Percentiles rank a stretch among this genome's conserved stretches.
These are phyloP conservation scores for Leucophora obtusa DNA, from an alignment of 2,888 invertebrate genomes.

Conservation along the genomic window DNA sequence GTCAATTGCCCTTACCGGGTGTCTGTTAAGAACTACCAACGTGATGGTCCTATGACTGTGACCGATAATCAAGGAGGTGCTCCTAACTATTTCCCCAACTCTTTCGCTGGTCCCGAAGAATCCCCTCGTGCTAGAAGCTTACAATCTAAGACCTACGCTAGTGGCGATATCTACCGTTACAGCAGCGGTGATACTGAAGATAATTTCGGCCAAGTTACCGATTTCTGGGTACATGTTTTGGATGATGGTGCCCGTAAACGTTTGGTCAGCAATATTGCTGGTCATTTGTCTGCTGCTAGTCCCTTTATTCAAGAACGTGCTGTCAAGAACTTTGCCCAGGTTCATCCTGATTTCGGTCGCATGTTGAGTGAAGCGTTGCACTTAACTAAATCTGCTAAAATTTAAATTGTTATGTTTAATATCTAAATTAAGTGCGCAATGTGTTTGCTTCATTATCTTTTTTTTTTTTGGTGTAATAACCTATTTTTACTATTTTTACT, in stretches of 20 bases:
- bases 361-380: conserved; percentile 84
- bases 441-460: no score
- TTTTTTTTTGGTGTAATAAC: no score
- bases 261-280: conserved; percentile 88
- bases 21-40: conserved; percentile 86
- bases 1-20: conserved; percentile 94
- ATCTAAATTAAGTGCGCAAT: conserved; percentile 15
- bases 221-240: conserved; percentile 90
- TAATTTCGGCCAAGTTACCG: conserved; percentile 90
- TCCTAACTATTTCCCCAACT: conserved; percentile 98
- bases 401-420: conserved; percentile 77
- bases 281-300: conserved; percentile 86
- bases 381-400: conserved; percentile 82
- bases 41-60: conserved; percentile 90
- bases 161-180: conserved; percentile 89
- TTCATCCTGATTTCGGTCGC: conserved; percentile 88
- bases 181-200: conserved; percentile 90
- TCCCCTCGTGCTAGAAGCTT: conserved; percentile 83
- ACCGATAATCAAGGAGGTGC: conserved; percentile 89
- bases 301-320: conserved; percentile 92
- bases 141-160: conserved; percentile 80
- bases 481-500: conserved; percentile 15
- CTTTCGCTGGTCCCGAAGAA: conserved; percentile 91
- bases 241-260: conserved; percentile 85
- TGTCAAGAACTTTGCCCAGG: conserved; percentile 88